Percentiles rank a stretch among this genome's conserved stretches.
phyloP scores from a whole-genome alignment of 2,113 vertebrate genomes.

The Anser cygnoides region DNA sequence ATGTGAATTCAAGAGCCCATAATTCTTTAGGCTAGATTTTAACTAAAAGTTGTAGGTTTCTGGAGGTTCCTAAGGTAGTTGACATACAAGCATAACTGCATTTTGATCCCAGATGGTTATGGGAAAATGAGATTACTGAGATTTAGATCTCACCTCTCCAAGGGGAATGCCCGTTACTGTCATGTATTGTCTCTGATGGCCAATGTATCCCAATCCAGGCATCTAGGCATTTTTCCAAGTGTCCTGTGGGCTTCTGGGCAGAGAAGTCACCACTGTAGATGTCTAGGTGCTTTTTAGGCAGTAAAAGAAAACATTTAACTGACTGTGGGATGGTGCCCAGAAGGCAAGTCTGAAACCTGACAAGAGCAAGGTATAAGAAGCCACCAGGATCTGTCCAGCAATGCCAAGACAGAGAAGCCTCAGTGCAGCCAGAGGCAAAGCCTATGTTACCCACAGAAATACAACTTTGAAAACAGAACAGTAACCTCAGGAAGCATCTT shows the following conservation, averaged over 20 bases:
- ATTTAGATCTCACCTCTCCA: neutral
- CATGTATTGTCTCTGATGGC: neutral
- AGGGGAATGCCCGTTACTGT: neutral
- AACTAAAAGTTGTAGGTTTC: neutral
- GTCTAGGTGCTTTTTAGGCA: neutral
- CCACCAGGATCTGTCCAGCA: rapidly evolving
- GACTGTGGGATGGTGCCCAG: neutral
- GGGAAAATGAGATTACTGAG: neutral
- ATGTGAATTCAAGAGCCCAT: neutral
- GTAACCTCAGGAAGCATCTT: neutral
- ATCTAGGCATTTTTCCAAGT: neutral
- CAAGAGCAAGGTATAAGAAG: neutral
- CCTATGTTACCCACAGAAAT: neutral
- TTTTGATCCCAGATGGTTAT: neutral
- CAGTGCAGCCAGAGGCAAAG: neutral
- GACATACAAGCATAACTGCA: neutral
- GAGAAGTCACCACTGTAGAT: neutral
- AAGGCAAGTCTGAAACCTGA: neutral
- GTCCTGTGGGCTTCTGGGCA: neutral
- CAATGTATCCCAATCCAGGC: neutral
- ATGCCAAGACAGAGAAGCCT: neutral
- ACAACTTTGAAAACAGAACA: neutral
- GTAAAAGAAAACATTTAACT: neutral
- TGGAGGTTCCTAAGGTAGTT: neutral
- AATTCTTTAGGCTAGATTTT: neutral